Conservation (phyloP, 2,888 invertebrate species). For the Byasa hedistus region DNA sequence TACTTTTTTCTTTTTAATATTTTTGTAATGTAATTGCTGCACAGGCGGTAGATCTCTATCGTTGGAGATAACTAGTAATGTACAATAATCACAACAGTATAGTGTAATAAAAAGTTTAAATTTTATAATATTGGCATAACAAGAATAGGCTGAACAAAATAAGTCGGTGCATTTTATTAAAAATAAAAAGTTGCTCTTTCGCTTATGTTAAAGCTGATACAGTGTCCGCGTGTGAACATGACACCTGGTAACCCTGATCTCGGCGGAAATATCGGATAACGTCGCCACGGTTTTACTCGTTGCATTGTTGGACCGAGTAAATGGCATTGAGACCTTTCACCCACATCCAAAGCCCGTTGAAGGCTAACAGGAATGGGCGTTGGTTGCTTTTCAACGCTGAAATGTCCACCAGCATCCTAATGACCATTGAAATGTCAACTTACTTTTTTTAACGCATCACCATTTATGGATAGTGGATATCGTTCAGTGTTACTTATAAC, state of each 20-base stretch:
- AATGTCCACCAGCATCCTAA: conserved; percentile 28
- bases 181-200: not conserved
- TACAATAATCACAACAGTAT: too few species aligned
- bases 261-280: conserved; percentile 34
- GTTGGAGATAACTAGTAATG: too few species aligned
- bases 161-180: too few species aligned
- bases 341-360: conserved; percentile 43
- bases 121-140: too few species aligned
- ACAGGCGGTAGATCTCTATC: too few species aligned
- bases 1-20: too few species aligned
- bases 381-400: conserved; percentile 30
- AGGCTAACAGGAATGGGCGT: conserved; percentile 54
- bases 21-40: too few species aligned
- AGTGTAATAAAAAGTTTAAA: too few species aligned
- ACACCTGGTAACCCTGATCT: conserved; percentile 20
- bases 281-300: conserved; percentile 33
- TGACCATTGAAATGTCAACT: conserved; percentile 22
- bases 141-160: too few species aligned
- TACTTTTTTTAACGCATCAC: not conserved
- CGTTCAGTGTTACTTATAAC: not conserved
- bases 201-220: conserved; percentile 5
- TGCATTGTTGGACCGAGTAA: conserved; percentile 36
- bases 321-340: conserved; percentile 65
- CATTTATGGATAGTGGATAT: conserved; percentile 2
- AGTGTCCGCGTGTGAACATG: conserved; percentile 1